Evolutionary conservation across 2,113 vertebrate species (phyloP), one percentile per base, ranked within the genome.

Genomic region (Tragelaphus imberbis): DNA sequence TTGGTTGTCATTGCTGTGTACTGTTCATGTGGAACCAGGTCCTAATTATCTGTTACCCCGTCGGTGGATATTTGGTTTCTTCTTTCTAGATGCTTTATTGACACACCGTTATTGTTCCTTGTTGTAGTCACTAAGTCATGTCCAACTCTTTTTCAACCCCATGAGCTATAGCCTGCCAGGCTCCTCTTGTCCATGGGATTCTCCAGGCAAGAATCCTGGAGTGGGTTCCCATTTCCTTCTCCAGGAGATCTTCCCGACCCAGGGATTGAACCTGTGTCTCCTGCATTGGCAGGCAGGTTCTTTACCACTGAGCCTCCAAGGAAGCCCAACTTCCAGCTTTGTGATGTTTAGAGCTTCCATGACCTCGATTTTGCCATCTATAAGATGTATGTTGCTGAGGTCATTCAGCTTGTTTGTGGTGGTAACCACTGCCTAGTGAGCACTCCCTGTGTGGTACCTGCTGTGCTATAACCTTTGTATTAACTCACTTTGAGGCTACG

Each of bases 391-490:
- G 7, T 17, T 28, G 47, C 25, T 9, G 49, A 12, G 84, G 4
- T 25, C 14, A 33, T 15, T 68, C 6, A 12, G 56, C 2, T 65
- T 30, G 80, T 61, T 88, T 2, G 0, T 47, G 36, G n/a, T 47
- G 25, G 47, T 27, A 6, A 59, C 15, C 7, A 6, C 61, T 47
- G 12, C 9, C 27, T 3, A 9, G 19, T 3, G 25, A 77, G 49
- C 8, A 1, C 28, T 44, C 13, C 1, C 27, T 23, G 0, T 2
- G 16, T 23, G 30, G 19, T 56, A 5, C 58, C 30, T 33, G 0
- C 44, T 63, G 2, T 79, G 30, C 36, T 40, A 0, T 7, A 56
- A 23, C 23, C 21, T 56, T 61, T 80, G 7, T 28, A 1, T 14
- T 21, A 53, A 49, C 58, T 71, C 40, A 21, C 7, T 19, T 4